A percentile compares a stretch with the other conserved stretches of the same genome.
Evolutionary conservation across 2,797 vertebrate genomes (phyloP).

Genomic region (Sebastolobus altivelis): DNA sequence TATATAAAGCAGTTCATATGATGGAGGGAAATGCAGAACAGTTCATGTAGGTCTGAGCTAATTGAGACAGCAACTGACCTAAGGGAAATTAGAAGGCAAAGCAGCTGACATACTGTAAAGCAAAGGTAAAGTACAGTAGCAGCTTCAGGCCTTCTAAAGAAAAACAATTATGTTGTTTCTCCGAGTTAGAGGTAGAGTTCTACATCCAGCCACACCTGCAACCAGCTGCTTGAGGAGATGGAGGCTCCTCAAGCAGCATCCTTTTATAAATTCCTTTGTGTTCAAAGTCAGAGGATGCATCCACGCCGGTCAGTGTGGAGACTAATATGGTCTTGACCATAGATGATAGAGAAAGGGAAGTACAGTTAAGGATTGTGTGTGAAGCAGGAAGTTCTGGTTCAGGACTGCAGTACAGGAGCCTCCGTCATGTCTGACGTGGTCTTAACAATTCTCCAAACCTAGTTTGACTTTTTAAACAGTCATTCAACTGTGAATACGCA

Average conservation of each 20-base stretch:
- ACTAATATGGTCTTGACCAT: not conserved
- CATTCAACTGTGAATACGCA: not conserved
- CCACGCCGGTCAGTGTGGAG: not conserved
- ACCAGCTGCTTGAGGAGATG: not conserved
- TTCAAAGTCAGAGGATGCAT: not conserved
- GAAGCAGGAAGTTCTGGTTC: not conserved
- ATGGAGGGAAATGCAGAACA: conserved; percentile 3
- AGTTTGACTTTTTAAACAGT: not conserved
- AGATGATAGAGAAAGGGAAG: not conserved
- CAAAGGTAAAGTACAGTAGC: not conserved
- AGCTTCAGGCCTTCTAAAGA: not conserved
- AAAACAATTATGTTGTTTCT: not conserved
- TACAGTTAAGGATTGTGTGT: not conserved
- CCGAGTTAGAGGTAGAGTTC: not conserved
- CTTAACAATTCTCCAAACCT: not conserved
- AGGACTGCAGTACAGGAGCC: not conserved
- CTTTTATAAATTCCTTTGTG: not conserved
- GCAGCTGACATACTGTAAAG: conserved; percentile 2
- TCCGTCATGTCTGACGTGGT: not conserved
- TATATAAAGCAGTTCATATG: not conserved
- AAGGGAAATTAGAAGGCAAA: conserved; percentile 4
- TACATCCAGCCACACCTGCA: not conserved
- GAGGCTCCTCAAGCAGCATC: not conserved
- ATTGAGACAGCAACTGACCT: not conserved
- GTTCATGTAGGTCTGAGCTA: not conserved